Evolutionary conservation across 2,797 vertebrate species (phyloP).

Genomic region (Myiotriccus ornatus): DNA sequence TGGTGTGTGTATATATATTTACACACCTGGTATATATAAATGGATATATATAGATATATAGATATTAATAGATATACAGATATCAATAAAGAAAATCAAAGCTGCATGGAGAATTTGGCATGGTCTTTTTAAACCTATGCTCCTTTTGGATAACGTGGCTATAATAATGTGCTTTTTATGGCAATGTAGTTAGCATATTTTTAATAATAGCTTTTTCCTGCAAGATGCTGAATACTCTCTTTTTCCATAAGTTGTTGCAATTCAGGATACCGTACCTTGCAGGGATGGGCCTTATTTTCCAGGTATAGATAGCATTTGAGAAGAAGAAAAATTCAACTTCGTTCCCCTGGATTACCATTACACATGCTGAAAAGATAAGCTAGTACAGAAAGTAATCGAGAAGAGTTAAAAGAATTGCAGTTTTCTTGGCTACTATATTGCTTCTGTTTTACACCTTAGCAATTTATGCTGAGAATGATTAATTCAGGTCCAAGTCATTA

Average conservation of each 20-base stretch:
- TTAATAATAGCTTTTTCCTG: background rate
- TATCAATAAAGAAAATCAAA: background rate
- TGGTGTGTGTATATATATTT: too few species aligned
- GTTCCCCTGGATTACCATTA: background rate
- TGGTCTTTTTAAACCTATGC: background rate
- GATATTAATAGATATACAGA: background rate
- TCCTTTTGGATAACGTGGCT: background rate
- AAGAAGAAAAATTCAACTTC: background rate
- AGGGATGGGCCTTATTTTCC: background rate
- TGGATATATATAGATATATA: background rate
- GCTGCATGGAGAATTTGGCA: background rate
- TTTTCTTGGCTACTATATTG: background rate
- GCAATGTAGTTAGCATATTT: background rate
- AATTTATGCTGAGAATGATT: background rate
- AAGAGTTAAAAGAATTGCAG: background rate
- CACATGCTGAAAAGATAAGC: background rate
- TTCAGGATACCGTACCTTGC: background rate
- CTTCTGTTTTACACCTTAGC: slow-evolving; percentile 21
- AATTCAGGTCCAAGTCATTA: background rate
- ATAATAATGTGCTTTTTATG: background rate
- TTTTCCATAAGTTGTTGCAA: background rate
- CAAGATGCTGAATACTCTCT: background rate
- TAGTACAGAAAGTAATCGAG: background rate
- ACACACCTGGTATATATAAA: too few species aligned
- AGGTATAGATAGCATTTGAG: background rate